Evolutionary conservation across 1,140 invertebrate species (phyloP).

Genomic region (Caenorhabditis remanei): DNA sequence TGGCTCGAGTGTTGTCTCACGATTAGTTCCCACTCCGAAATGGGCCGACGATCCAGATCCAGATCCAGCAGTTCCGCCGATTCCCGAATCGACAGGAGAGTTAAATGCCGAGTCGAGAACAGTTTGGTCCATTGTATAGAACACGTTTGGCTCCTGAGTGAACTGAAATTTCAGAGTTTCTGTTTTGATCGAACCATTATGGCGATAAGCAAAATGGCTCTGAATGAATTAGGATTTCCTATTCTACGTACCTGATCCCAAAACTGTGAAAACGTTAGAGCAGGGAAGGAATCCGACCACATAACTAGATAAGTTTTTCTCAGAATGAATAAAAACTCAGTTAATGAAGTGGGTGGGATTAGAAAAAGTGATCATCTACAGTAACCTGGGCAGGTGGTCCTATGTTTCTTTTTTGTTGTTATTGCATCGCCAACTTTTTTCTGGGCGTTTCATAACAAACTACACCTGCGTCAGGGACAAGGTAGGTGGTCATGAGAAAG

Average conservation of each 20-base stretch:
- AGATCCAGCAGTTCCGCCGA: constrained; percentile 3
- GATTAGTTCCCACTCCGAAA: constrained; percentile 27
- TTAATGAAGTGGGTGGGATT: not conserved
- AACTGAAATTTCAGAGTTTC: not conserved
- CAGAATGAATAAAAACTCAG: too few relatives aligned
- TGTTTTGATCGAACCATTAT: too few relatives aligned
- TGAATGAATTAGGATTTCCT: too few relatives aligned
- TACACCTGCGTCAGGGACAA: constrained; percentile 8
- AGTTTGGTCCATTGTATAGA: constrained; percentile 28
- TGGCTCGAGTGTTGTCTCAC: not conserved
- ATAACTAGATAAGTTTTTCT: not conserved
- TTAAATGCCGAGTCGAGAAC: constrained; percentile 43
- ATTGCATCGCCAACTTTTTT: not conserved
- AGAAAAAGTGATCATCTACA: not conserved
- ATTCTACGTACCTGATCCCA: not conserved
- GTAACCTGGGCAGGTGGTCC: constrained; percentile 36
- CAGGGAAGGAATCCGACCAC: not conserved
- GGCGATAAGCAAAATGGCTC: too few relatives aligned
- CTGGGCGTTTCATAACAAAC: not conserved
- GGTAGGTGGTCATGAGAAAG: too few relatives aligned
- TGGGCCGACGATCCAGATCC: constrained; percentile 2
- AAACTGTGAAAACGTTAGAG: not conserved
- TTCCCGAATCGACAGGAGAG: constrained; percentile 24
- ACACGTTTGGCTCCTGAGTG: not conserved
- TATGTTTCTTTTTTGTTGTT: constrained; percentile 1